These are phyloP conservation scores for Dicyrtomina minuta DNA, from an alignment of 2,888 invertebrate genomes.

Conservation along the genomic window DNA sequence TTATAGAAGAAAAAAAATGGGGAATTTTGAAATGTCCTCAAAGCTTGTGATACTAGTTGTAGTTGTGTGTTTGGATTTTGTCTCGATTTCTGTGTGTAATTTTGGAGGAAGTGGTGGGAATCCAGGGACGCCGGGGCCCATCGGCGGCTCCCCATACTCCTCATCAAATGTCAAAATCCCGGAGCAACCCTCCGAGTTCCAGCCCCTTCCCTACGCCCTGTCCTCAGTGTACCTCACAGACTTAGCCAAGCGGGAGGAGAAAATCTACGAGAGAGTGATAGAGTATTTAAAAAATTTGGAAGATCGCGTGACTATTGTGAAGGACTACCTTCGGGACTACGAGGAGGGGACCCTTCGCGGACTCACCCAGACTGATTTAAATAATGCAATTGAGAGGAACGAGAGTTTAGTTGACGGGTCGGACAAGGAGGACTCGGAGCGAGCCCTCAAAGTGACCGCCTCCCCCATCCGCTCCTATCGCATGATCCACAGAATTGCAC, in stretches of 20 bases:
- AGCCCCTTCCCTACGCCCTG: slow-evolving; percentile 49
- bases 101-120: no score
- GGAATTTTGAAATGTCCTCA: not conserved
- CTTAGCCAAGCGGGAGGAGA: slow-evolving; percentile 46
- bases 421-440: not conserved
- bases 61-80: slow-evolving; percentile 1
- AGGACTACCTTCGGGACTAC: slow-evolving; percentile 48
- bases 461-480: slow-evolving; percentile 33
- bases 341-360: slow-evolving; percentile 47
- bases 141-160: slow-evolving; percentile 31
- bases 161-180: not conserved
- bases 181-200: not conserved
- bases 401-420: not conserved
- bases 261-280: slow-evolving; percentile 44
- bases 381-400: slow-evolving; percentile 1
- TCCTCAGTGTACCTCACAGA: slow-evolving; percentile 51
- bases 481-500: slow-evolving; percentile 36
- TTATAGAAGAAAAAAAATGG: not conserved
- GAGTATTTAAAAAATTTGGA: slow-evolving; percentile 45
- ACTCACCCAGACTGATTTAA: slow-evolving; percentile 26
- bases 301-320: slow-evolving; percentile 46
- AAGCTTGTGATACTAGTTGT: slow-evolving; percentile 6
- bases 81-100: slow-evolving; percentile 3
- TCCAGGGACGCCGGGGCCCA: slow-evolving; percentile 24
- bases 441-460: slow-evolving; percentile 30